Evolutionary conservation across 2,888 invertebrate species (phyloP), one percentile per base, ranked within the genome.

Genomic region (Dryomyza anilis): DNA sequence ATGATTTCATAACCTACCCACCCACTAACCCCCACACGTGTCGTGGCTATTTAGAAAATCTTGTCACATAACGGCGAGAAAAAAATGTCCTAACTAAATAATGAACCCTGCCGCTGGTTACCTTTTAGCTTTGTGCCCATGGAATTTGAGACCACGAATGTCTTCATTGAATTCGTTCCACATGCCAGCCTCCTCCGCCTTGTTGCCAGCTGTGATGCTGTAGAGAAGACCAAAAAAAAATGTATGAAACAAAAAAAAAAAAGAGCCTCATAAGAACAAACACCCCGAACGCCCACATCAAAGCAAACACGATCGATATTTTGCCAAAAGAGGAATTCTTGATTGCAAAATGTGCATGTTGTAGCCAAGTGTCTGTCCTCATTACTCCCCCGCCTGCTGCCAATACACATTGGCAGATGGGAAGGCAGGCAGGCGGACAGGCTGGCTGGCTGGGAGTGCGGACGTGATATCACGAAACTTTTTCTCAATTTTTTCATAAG

Each of bases 331-430:
- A 30, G 39, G 61, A 48, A 57, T 63, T 56, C 59, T 56, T 67
- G 64, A 64, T 67, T 67, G 62, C 67, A 58, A 67, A 63, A 50
- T 64, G 39, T 48, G 53, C 58, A 59, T 64, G 60, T n/a, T n/a
- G n/a, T n/a, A n/a, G n/a, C n/a, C 16, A 43, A 48, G 53, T 59
- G 58, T 59, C 19, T 59, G 19, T 12, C 23, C 48, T 3, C 27
- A 6, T 19, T 39, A 5, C 39, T 33, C 23, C 29, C 19, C 19
- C 55, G 21, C 4, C 16, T 3, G 12, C 4, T n/a, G 10, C 21
- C 59, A 27, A 45, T 46, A 30, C 50, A n/a, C 27, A 14, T 1
- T 10, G 16, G 10, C 25, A 4, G n/a, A n/a, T n/a, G n/a, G n/a
- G n/a, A n/a, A n/a, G n/a, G n/a, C n/a, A n/a, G n/a, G n/a, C 12